Conservation (phyloP, 1,140 invertebrate genomes). For the Temnothorax nylanderi region DNA sequence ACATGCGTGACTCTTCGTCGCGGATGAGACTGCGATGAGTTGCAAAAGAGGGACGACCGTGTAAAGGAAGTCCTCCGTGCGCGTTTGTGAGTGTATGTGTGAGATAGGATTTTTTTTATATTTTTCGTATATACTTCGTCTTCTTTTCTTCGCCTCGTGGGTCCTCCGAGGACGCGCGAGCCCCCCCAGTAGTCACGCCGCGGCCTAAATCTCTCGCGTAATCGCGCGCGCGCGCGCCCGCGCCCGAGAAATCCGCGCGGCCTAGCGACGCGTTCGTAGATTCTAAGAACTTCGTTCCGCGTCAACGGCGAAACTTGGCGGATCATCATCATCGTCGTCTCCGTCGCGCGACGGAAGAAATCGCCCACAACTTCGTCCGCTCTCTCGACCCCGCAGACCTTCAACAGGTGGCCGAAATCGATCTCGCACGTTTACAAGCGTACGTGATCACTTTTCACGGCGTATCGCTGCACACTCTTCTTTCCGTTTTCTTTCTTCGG, state of each 20-base stretch:
- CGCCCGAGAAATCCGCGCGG: not conserved
- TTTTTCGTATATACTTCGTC: not conserved
- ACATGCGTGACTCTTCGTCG: not conserved
- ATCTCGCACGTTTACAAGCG: conserved; percentile 7
- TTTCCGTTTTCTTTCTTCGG: not conserved
- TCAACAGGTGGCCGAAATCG: conserved; percentile 76
- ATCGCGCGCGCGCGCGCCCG: not conserved
- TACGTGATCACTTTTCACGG: conserved; percentile 27
- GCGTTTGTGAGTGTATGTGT: not conserved
- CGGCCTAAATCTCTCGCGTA: conserved; percentile 30
- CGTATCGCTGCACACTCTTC: not conserved
- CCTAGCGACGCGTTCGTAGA: not conserved
- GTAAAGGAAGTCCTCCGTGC: not conserved
- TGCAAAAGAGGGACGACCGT: too few relatives aligned
- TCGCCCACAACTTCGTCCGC: not conserved
- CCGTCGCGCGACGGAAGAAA: conserved; percentile 13
- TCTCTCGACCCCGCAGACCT: not conserved
- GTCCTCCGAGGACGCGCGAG: not conserved
- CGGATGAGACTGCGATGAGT: not conserved
- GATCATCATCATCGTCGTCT: too few relatives aligned
- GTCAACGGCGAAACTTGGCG: not conserved
- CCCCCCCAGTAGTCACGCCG: conserved; percentile 20
- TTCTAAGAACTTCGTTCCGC: not conserved
- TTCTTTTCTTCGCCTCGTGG: not conserved
- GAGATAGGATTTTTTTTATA: not conserved